phyloP scores from a whole-genome alignment of 2,797 vertebrate genomes.

The Pipistrellus pipistrellus region DNA sequence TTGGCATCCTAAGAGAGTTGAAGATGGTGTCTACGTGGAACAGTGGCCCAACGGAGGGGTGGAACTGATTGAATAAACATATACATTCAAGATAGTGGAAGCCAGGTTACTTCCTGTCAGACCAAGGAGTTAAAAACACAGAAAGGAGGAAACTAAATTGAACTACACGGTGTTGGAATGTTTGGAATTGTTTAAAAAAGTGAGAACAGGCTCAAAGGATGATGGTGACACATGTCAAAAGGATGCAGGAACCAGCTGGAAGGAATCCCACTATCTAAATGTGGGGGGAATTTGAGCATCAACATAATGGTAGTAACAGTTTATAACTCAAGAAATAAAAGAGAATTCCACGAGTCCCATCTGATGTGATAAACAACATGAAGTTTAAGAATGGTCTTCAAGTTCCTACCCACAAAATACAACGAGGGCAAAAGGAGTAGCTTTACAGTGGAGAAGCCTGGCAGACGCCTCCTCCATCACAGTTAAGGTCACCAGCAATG shows the following conservation, averaged over 20 bases:
- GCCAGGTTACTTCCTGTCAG: background rate
- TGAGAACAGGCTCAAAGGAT: background rate
- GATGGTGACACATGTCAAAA: background rate
- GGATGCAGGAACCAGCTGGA: background rate
- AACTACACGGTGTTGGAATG: background rate
- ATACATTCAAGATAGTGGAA: background rate
- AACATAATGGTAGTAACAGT: background rate
- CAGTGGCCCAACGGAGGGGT: background rate
- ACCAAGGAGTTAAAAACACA: background rate
- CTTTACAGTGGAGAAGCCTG: background rate
- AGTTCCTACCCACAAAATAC: background rate
- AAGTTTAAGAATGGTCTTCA: background rate
- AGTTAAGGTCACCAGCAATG: background rate
- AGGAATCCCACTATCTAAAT: background rate
- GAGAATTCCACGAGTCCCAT: background rate
- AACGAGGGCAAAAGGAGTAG: background rate
- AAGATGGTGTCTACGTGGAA: background rate
- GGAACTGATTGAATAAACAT: background rate
- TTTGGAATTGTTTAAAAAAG: background rate
- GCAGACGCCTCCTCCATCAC: background rate
- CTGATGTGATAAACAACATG: background rate
- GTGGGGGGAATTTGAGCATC: background rate
- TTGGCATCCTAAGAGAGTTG: background rate
- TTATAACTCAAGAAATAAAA: constrained; percentile 14
- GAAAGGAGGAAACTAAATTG: background rate